Base-by-base conservation (phyloP, 2,113 vertebrate species). In the Hippolais icterina region DNA sequence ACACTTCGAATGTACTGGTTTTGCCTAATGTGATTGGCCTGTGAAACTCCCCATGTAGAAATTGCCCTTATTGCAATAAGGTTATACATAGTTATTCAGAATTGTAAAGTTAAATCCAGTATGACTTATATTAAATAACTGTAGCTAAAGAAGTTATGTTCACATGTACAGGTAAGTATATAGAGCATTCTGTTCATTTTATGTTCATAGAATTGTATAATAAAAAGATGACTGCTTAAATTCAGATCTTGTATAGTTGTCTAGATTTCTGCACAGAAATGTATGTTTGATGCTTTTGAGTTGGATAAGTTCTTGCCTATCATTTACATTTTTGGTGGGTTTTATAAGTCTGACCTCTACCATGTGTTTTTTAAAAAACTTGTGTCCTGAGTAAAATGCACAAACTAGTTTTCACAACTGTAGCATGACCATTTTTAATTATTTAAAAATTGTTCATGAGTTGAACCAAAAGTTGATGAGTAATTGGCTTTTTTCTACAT, bases 131-230 rank as follows among this genome's bases (percentile, higher is more conserved):
- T 97, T 97, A 97, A 97, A 97, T 97, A 98, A 97, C 98, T 98
- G 98, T 98, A 98, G 98, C 98, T 98, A 96, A 96, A 97, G 98
- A 98, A 97, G 97, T 97, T 98, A 97, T 97, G 98, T 98, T 98
- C 98, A 98, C 98, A 98, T 98, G 98, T 99, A 99, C 98, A 99
- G 98, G 98, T 98, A 98, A 98, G 98, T 98, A 99, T 98, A 98
- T 98, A 98, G 98, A 99, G 98, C 98, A 98, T 98, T 98, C 98
- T 98, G 98, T 98, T 98, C 98, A 97, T 98, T 98, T 98, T 98
- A 98, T 99, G 98, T 98, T 98, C 98, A 98, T 98, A 98, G 98
- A 98, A 97, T 98, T 98, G 99, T 99, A 99, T 98, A 99, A 99
- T 98, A 99, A 98, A 99, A 97, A 97, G 98, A 99, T 97, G 98